These are phyloP conservation scores for Drosophila mimetica DNA, from an alignment of 2,888 invertebrate species.

Conservation along the genomic window DNA sequence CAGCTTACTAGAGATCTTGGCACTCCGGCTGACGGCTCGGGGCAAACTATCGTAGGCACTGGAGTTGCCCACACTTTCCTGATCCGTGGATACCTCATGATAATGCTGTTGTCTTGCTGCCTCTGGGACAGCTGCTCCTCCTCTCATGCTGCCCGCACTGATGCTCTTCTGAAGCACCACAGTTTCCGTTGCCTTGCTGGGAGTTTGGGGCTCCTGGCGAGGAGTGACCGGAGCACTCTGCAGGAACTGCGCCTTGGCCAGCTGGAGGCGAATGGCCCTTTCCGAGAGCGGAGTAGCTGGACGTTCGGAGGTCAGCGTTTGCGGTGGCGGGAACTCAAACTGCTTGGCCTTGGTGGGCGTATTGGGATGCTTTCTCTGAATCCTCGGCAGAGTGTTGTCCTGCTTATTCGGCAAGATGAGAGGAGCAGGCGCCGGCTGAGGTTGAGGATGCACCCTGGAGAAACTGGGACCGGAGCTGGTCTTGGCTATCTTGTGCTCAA, in stretches of 20 bases:
- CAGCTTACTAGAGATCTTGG: slow-evolving; percentile 83
- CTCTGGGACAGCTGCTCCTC: slow-evolving; percentile 8
- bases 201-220: slow-evolving; percentile 74
- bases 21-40: slow-evolving; percentile 82
- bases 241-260: slow-evolving; percentile 90
- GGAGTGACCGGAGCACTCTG: slow-evolving; percentile 80
- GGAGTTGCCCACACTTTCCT: slow-evolving; percentile 82
- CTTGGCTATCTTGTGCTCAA: slow-evolving; percentile 81
- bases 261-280: slow-evolving; percentile 87
- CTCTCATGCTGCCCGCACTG: slow-evolving; percentile 90
- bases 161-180: slow-evolving; percentile 87
- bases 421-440: slow-evolving; percentile 16
- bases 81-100: slow-evolving; percentile 67
- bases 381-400: slow-evolving; percentile 82
- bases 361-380: slow-evolving; percentile 77
- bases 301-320: slow-evolving; percentile 46
- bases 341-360: slow-evolving; percentile 78
- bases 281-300: slow-evolving; percentile 83
- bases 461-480: slow-evolving; percentile 72
- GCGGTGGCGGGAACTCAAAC: slow-evolving; percentile 61
- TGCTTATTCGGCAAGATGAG: slow-evolving; percentile 73
- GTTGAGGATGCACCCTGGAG: slow-evolving; percentile 24
- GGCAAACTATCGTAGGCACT: slow-evolving; percentile 86
- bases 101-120: slow-evolving; percentile 35
- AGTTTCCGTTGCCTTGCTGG: slow-evolving; percentile 82